Conservation (phyloP, 53 echinoderm and acorn worm species). For the Echinometra lucunter region DNA sequence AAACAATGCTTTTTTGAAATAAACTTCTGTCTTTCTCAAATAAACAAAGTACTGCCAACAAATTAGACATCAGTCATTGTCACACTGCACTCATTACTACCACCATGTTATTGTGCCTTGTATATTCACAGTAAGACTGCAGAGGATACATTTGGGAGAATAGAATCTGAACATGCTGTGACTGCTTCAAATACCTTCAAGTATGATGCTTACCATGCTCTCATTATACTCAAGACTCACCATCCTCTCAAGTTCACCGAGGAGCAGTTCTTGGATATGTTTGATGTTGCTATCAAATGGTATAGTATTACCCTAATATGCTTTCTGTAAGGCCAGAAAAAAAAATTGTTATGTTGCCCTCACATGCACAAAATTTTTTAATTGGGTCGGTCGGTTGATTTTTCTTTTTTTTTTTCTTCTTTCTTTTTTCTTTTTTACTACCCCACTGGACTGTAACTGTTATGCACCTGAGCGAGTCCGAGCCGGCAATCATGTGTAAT, state of each 20-base stretch:
- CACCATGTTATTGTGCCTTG: background rate
- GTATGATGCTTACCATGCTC: conserved; percentile 90
- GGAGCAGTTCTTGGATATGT: conserved; percentile 89
- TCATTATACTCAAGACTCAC: conserved; percentile 87
- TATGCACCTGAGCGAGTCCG: no score
- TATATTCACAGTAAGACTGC: conserved; percentile 85
- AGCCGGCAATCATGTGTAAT: no score
- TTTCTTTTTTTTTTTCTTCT: no score
- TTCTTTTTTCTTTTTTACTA: no score
- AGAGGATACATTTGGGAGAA: conserved; percentile 95
- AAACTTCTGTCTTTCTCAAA: background rate
- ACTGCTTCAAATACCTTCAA: conserved; percentile 98
- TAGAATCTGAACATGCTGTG: conserved; percentile 86
- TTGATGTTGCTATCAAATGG: conserved; percentile 93
- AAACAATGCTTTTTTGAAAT: background rate
- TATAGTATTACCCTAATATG: background rate
- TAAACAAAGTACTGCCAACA: background rate
- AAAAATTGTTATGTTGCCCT: no score
- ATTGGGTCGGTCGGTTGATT: no score
- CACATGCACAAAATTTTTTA: no score
- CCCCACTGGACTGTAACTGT: no score
- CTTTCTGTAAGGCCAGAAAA: no score
- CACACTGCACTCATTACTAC: no score
- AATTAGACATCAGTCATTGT: background rate
- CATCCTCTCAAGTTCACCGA: conserved; percentile 82